Percentiles rank a stretch among this genome's conserved stretches.
Evolutionary conservation across 2,797 vertebrate species (phyloP).

Genomic region (Phaenicophaeus curvirostris): DNA sequence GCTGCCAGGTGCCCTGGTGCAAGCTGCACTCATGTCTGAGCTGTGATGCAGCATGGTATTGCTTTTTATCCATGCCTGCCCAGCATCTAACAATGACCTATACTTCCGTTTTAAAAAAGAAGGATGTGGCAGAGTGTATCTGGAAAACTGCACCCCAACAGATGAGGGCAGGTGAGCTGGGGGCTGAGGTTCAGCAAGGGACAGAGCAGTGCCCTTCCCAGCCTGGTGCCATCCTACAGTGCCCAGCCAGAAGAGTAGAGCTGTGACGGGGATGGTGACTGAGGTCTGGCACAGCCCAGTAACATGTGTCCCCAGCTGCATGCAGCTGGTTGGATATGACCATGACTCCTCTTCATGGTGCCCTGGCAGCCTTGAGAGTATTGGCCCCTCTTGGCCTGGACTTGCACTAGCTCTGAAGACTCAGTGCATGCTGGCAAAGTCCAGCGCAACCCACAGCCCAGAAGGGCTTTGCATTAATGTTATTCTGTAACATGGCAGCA

Average conservation of each 20-base stretch:
- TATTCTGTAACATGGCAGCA: not conserved
- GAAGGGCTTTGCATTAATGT: not conserved
- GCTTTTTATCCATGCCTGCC: not conserved
- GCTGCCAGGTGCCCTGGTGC: not conserved
- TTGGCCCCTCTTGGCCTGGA: not conserved
- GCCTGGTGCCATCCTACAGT: accelerated
- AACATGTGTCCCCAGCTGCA: too few relatives aligned
- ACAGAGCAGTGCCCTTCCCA: not conserved
- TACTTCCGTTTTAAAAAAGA: not conserved
- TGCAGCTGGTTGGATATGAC: accelerated
- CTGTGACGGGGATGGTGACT: not conserved
- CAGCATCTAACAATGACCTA: not conserved
- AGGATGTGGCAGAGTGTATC: not conserved
- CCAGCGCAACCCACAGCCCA: not conserved
- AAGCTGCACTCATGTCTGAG: accelerated
- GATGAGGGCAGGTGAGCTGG: accelerated
- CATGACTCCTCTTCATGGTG: not conserved
- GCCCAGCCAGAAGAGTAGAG: not conserved
- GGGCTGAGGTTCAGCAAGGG: accelerated
- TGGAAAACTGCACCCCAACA: not conserved
- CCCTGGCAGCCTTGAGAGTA: not conserved
- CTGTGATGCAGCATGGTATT: accelerated
- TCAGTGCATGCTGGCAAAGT: accelerated
- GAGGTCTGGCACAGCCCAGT: not conserved
- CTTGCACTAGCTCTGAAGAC: not conserved